A percentile compares a stretch with the other conserved stretches of the same genome.
Conservation (phyloP, 2,888 invertebrate genomes). For the Ceramica pisi region DNA sequence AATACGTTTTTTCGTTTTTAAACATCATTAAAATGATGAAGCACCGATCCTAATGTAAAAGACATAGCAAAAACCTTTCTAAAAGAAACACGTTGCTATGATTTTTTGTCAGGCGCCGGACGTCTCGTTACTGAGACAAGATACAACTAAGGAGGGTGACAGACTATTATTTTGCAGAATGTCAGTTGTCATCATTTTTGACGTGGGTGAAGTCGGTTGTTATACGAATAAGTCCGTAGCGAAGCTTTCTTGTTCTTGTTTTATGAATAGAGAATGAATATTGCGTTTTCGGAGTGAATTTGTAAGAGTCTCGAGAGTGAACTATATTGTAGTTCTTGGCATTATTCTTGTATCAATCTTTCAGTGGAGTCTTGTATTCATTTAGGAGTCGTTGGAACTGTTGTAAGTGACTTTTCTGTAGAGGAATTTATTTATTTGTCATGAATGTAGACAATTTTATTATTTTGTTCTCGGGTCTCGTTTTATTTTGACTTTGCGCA, state of each 20-base stretch:
- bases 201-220: conserved; percentile 70
- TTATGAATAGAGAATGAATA: conserved; percentile 63
- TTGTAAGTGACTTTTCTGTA: conserved; percentile 6
- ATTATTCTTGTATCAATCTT: conserved; percentile 47
- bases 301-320: conserved; percentile 22
- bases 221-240: conserved; percentile 46
- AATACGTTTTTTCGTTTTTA: neutral
- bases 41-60: conserved; percentile 30
- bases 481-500: neutral
- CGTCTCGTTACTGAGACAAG: conserved; percentile 54
- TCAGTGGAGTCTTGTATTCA: conserved; percentile 15
- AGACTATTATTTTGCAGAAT: conserved; percentile 71
- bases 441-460: neutral
- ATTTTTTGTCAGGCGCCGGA: conserved; percentile 53
- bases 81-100: conserved; percentile 49
- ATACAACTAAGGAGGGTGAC: conserved; percentile 61
- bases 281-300: conserved; percentile 55
- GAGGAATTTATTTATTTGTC: neutral
- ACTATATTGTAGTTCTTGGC: conserved; percentile 14
- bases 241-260: conserved; percentile 53
- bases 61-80: conserved; percentile 38
- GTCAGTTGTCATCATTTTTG: conserved; percentile 77
- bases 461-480: neutral
- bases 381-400: conserved; percentile 5
- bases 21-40: conserved; percentile 47